phyloP scores from a whole-genome alignment of 2,888 invertebrate species.

The Digitonthophagus gazella region DNA sequence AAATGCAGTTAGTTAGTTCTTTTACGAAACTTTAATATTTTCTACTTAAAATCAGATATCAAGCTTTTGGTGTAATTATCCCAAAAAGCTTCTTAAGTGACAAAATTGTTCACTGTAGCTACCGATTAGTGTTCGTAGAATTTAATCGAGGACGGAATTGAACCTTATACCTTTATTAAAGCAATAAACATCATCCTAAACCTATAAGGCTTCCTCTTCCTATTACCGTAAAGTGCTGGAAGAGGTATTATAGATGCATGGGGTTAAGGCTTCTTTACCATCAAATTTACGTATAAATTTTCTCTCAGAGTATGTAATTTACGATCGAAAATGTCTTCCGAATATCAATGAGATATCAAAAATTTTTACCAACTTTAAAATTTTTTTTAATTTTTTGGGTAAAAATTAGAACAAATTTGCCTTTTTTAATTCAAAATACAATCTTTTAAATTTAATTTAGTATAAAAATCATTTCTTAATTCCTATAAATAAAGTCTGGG shows the following conservation, averaged over 20 bases:
- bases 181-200: background rate
- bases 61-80: too few species aligned
- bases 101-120: background rate
- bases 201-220: background rate
- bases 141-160: background rate
- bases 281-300: background rate
- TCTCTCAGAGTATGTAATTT: background rate
- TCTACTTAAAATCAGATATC: too few species aligned
- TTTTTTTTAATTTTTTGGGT: too few species aligned
- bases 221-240: background rate
- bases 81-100: background rate
- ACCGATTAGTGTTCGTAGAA: background rate
- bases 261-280: background rate
- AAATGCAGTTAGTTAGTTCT: too few species aligned
- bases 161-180: background rate
- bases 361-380: too few species aligned
- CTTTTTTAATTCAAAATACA: too few species aligned
- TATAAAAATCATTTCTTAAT: too few species aligned
- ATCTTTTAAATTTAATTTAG: too few species aligned
- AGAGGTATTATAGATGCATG: background rate
- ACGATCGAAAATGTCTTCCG: background rate
- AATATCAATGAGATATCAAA: background rate
- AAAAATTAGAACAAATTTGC: too few species aligned
- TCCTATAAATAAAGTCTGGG: too few species aligned
- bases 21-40: too few species aligned